Evolutionary conservation across 2,888 invertebrate species (phyloP).

Genomic region (Adelphocoris suturalis): DNA sequence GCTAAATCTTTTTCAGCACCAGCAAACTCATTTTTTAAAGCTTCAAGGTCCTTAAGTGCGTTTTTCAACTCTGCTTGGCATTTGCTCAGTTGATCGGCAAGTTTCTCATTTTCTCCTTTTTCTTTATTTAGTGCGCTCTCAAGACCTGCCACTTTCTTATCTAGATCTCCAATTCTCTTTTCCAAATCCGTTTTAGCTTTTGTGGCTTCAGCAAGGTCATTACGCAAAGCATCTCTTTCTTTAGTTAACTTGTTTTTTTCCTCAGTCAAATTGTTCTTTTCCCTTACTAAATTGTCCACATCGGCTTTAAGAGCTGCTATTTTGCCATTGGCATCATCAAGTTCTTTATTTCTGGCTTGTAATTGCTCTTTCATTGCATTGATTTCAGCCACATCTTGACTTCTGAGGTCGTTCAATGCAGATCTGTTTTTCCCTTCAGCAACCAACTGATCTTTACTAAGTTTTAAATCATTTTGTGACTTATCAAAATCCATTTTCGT

Average conservation of each 20-base stretch:
- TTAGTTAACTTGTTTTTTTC: not conserved
- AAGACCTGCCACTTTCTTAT: constrained; percentile 38
- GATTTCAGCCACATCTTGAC: constrained; percentile 22
- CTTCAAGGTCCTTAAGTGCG: constrained; percentile 33
- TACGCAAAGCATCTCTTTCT: not conserved
- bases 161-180: not conserved
- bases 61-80: constrained; percentile 14
- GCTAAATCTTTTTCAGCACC: constrained; percentile 17
- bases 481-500: constrained; percentile 21
- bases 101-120: not conserved
- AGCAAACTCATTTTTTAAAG: not conserved
- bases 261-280: not conserved
- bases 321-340: not conserved
- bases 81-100: constrained; percentile 18
- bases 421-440: constrained; percentile 21
- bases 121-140: constrained; percentile 30
- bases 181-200: constrained; percentile 8
- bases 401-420: not conserved
- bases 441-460: constrained; percentile 24
- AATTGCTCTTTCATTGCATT: constrained; percentile 33
- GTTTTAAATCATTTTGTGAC: constrained; percentile 3
- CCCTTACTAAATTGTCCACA: not conserved
- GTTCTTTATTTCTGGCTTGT: constrained; percentile 29
- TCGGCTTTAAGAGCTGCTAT: not conserved
- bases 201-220: not conserved